Evolutionary conservation across 1,140 invertebrate species (phyloP).

Genomic region (Glomeris maerens): DNA sequence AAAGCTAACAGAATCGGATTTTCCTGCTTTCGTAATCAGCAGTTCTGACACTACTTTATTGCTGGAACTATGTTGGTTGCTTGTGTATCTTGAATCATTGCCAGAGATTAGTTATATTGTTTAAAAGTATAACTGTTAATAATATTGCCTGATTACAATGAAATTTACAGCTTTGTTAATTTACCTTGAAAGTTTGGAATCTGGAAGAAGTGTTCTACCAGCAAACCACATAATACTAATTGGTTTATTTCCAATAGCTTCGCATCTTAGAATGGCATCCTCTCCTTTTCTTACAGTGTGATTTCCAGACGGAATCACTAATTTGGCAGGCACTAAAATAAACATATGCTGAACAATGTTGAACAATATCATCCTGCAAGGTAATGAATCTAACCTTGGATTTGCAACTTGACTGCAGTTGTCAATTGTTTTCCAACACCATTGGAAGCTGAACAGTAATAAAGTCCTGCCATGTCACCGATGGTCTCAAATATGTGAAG

Average conservation of each 20-base stretch:
- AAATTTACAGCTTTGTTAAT: background rate
- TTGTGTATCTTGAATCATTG: background rate
- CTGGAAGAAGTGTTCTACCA: constrained; percentile 77
- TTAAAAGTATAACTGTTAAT: background rate
- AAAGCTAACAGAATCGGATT: constrained; percentile 75
- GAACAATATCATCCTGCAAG: too few species aligned
- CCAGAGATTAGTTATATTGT: background rate
- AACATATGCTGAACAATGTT: too few species aligned
- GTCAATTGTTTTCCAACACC: too few species aligned
- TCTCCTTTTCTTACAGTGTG: too few species aligned
- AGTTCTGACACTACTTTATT: constrained; percentile 37
- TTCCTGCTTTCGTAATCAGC: constrained; percentile 61
- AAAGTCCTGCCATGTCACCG: too few species aligned
- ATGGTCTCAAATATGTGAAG: too few species aligned
- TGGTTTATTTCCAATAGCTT: constrained; percentile 88
- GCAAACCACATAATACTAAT: constrained; percentile 92
- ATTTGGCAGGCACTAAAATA: too few species aligned
- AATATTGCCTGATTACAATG: background rate
- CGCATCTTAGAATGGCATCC: constrained; percentile 85
- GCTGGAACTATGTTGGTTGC: too few species aligned
- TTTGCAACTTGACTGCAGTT: too few species aligned
- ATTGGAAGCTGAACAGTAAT: too few species aligned
- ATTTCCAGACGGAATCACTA: too few species aligned
- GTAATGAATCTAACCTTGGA: too few species aligned
- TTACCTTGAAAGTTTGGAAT: constrained; percentile 53